Evolutionary conservation across 2,113 vertebrate genomes (phyloP), one percentile per base, ranked within the genome.

Genomic region (Ammodytes dubius): DNA sequence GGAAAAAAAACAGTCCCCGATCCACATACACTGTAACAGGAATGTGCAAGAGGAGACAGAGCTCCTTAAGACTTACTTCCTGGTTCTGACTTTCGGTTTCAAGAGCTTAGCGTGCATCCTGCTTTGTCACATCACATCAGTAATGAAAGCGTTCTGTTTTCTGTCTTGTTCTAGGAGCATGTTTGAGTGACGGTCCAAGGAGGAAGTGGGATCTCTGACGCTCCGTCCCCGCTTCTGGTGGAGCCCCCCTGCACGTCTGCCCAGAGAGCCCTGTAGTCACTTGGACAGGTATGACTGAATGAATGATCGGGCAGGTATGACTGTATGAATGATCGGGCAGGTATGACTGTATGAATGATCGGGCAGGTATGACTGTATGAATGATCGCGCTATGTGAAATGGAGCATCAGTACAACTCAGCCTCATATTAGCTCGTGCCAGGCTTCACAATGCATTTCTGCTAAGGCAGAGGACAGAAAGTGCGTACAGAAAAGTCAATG

Each of bases 171-270:
- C 60, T 83, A 90, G 93, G 89, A 93, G 89, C 77, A 95, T 95
- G 95, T 90, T 81, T 83, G 89, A 95, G 89, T 95, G 89, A 93
- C 87, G 7, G 70, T 61, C 49, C 2, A 75, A 91, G 47, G 79
- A 91, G 85, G 86, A 93, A 89, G 91, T 87, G 93, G 93, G 93
- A 95, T 93, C 91, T 92, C 93, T 91, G 89, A 89, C 83, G 90
- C 94, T 91, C 95, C 89, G 65, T 84, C 88, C 84, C 67, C 61
- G 83, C 75, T 82, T 70, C 90, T 74, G 91, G 92, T 92, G 94
- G 93, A 93, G 92, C 88, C 69, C 69, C 27, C 88, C 83, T 81
- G 64, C 68, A 89, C 91, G 88, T 90, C 84, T 90, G 86, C 87
- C 82, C 87, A 83, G 92, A 93, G 93, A 91, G 82, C 74, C 72